Percentiles rank a stretch among this genome's conserved stretches.
These are phyloP conservation scores for Ectemnius continuus DNA, from an alignment of 2,888 invertebrate genomes.

Conservation along the genomic window DNA sequence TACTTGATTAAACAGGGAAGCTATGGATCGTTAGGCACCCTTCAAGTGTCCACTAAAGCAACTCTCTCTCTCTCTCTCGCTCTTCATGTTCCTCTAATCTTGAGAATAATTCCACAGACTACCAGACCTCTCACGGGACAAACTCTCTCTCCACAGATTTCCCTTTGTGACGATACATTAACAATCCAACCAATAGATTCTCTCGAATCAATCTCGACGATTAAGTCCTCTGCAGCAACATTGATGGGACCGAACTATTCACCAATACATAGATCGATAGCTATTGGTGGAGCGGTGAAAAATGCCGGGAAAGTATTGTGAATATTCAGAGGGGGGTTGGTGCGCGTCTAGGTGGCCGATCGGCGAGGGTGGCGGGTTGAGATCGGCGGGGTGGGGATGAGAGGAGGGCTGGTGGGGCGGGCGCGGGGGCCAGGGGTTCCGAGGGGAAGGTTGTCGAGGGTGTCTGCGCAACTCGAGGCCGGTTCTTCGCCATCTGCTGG, in stretches of 20 bases:
- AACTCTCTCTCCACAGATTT: too few species aligned
- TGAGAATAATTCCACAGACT: not conserved
- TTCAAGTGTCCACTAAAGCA: not conserved
- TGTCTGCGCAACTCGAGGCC: conserved; percentile 52
- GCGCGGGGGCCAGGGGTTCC: not conserved
- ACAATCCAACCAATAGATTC: too few species aligned
- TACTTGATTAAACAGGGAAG: conserved; percentile 15
- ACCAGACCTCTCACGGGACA: not conserved
- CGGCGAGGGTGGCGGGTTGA: not conserved
- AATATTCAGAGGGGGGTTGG: not conserved
- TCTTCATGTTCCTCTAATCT: not conserved
- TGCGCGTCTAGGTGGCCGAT: not conserved
- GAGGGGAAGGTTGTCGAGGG: conserved; percentile 5
- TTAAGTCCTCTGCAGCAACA: too few species aligned
- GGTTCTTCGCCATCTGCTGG: conserved; percentile 75
- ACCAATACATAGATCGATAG: too few species aligned
- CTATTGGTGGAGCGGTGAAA: too few species aligned
- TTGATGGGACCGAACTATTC: too few species aligned
- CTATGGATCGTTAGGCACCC: not conserved
- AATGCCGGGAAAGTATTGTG: not conserved
- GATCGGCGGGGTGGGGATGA: not conserved
- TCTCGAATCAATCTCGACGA: too few species aligned
- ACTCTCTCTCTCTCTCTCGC: too few species aligned
- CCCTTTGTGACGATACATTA: too few species aligned
- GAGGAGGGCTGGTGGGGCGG: not conserved